Conservation (phyloP, 2,797 vertebrate species). For the Acrocephalus scirpaceus region DNA sequence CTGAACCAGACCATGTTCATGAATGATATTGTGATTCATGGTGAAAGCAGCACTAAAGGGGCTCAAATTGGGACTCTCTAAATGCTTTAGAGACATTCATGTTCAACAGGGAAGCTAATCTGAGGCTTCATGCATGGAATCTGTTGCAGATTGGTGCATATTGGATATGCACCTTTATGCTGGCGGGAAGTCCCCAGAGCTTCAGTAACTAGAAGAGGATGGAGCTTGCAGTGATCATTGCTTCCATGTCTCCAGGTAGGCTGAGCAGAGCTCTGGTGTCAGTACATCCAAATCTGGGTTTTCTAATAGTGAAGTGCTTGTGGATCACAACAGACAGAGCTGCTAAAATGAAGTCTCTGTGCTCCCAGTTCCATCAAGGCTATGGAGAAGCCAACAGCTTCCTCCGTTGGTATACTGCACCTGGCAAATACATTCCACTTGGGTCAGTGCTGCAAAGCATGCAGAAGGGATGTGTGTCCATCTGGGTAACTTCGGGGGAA, state of each 20-base stretch:
- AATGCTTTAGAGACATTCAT: background rate
- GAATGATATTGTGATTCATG: background rate
- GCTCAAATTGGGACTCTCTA: background rate
- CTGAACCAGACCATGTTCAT: background rate
- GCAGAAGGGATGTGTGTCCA: background rate
- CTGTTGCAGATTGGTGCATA: background rate
- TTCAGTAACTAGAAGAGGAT: background rate
- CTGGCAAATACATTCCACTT: background rate
- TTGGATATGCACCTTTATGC: background rate
- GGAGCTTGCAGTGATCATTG: background rate
- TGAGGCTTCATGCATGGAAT: background rate
- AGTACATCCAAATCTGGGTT: background rate
- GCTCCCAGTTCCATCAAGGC: background rate
- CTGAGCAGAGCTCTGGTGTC: background rate
- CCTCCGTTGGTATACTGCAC: background rate
- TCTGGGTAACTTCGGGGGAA: accelerated
- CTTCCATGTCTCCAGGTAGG: accelerated
- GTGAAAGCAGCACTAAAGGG: background rate
- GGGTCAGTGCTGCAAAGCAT: background rate
- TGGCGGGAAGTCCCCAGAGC: background rate
- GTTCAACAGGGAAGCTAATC: background rate
- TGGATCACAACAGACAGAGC: background rate
- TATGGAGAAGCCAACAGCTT: background rate
- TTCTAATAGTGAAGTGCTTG: background rate
- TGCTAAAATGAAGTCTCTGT: background rate